Conservation (phyloP, 2,113 vertebrate genomes). For the Cercopithecus mona region DNA sequence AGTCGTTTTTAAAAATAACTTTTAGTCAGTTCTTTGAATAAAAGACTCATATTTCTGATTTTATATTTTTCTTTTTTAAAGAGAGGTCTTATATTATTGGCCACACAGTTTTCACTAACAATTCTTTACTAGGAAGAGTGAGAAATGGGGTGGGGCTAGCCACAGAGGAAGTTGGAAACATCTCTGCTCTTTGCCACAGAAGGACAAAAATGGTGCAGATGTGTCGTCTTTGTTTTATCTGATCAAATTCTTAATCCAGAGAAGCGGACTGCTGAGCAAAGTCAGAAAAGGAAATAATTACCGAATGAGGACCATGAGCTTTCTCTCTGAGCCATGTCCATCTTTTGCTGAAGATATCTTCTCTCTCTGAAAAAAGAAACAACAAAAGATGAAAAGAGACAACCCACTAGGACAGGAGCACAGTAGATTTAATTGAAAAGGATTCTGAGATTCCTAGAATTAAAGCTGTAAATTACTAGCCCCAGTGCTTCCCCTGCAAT, state of each 20-base stretch:
- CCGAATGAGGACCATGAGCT: background rate
- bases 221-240: background rate
- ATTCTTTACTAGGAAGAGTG: background rate
- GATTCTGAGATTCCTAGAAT: background rate
- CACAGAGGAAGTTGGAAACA: background rate
- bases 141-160: background rate
- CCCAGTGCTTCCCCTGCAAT: background rate
- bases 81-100: background rate
- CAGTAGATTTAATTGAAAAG: background rate
- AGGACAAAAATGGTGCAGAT: background rate
- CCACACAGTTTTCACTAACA: background rate
- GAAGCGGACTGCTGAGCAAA: background rate
- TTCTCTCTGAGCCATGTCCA: background rate
- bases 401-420: background rate
- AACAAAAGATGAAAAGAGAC: background rate
- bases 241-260: background rate
- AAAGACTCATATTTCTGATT: background rate
- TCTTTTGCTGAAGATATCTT: background rate
- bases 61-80: background rate
- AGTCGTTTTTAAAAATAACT: background rate
- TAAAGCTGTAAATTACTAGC: background rate
- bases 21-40: background rate
- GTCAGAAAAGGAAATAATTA: background rate
- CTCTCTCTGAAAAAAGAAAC: background rate
- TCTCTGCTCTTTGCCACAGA: background rate